phyloP scores from a whole-genome alignment of 2,113 vertebrate genomes.

The Asarcornis scutulata region DNA sequence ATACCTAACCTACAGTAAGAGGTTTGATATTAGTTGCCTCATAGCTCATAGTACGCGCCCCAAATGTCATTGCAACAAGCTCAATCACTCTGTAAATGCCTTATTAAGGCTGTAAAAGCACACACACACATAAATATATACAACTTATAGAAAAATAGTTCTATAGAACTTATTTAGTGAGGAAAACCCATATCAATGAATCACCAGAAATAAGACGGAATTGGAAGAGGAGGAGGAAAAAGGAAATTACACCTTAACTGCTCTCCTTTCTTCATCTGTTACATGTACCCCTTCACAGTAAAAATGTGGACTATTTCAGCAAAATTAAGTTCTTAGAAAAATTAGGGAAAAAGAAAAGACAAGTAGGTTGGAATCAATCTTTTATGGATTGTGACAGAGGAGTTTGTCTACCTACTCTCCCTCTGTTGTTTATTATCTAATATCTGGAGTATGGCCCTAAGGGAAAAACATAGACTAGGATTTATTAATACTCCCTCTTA shows the following conservation, averaged over 20 bases:
- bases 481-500: slow-evolving; percentile 2
- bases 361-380: background rate
- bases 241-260: background rate
- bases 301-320: background rate
- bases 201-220: background rate
- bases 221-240: background rate
- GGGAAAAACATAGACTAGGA: background rate
- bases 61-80: background rate
- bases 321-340: slow-evolving; percentile 1
- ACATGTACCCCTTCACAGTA: background rate
- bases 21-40: background rate
- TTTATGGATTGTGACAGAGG: background rate
- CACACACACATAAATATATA: background rate
- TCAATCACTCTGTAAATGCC: background rate
- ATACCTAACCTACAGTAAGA: background rate
- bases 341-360: background rate
- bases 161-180: background rate
- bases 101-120: background rate
- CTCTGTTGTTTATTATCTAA: slow-evolving; percentile 1
- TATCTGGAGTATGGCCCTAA: background rate
- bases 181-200: background rate
- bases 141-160: background rate
- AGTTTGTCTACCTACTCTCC: background rate
- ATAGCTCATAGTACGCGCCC: background rate
- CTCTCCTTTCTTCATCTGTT: background rate